Conservation (phyloP, 2,113 vertebrate genomes). For the Psettodes erumei region DNA sequence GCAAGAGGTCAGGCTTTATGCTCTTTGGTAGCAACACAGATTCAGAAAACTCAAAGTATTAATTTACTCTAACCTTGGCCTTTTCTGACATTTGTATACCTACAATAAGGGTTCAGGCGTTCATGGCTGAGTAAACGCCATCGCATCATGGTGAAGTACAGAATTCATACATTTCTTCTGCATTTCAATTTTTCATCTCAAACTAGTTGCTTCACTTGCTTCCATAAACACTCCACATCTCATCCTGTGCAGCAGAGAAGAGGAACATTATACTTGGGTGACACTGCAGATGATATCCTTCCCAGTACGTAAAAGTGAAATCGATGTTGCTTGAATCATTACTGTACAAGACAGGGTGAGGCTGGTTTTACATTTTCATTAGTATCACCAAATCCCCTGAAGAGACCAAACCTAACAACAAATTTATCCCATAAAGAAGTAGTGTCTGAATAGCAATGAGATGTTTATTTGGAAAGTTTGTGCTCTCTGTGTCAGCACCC, state of each 20-base stretch:
- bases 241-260: conserved; percentile 5
- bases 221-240: neutral
- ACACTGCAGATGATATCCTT: neutral
- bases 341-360: conserved; percentile 5
- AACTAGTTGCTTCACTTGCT: neutral
- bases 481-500: too few species aligned
- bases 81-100: neutral
- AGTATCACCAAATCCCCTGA: neutral
- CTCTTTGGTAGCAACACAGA: neutral
- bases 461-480: too few species aligned
- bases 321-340: neutral
- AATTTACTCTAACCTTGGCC: neutral
- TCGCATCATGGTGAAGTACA: neutral
- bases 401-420: conserved; percentile 5
- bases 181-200: conserved; percentile 1
- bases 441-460: neutral
- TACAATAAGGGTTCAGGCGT: neutral
- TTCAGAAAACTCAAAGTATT: neutral
- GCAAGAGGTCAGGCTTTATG: neutral
- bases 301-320: neutral
- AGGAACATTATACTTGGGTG: conserved; percentile 3
- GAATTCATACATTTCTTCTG: conserved; percentile 4
- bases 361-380: conserved; percentile 11
- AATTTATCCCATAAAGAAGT: conserved; percentile 13
- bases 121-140: neutral